phyloP scores from a whole-genome alignment of 2,888 invertebrate species.

The Pheosia tremula region DNA sequence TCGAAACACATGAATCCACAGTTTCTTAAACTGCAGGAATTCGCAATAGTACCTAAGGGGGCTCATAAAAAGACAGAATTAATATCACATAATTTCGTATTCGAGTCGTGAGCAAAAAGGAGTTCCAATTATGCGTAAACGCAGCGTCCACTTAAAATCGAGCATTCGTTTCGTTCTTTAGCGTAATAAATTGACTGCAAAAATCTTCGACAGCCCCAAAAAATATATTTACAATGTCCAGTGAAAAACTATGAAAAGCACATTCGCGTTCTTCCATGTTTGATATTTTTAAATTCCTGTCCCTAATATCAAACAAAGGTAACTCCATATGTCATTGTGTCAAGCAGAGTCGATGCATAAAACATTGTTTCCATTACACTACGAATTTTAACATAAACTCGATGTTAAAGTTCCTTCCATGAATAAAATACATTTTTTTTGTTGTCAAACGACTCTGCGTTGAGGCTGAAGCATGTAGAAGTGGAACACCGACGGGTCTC shows the following conservation, averaged over 20 bases:
- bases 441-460: constrained; percentile 47
- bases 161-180: constrained; percentile 63
- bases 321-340: constrained; percentile 81
- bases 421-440: constrained; percentile 80
- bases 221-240: constrained; percentile 50
- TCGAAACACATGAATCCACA: constrained; percentile 30
- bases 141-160: constrained; percentile 71
- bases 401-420: constrained; percentile 80
- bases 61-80: constrained; percentile 66
- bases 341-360: constrained; percentile 72
- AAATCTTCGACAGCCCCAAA: constrained; percentile 57
- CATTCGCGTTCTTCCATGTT: constrained; percentile 54
- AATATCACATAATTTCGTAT: constrained; percentile 72
- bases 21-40: constrained; percentile 40
- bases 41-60: constrained; percentile 53
- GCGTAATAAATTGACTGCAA: constrained; percentile 64
- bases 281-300: constrained; percentile 69
- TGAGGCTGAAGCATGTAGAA: constrained; percentile 45
- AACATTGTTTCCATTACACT: constrained; percentile 84
- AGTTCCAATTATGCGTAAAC: constrained; percentile 78
- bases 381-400: constrained; percentile 81
- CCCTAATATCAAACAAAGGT: constrained; percentile 75
- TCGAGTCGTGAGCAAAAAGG: constrained; percentile 74
- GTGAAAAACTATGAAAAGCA: constrained; percentile 70
- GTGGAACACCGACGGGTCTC: constrained; percentile 48